Percentiles rank a stretch among this genome's conserved stretches.
Conservation (phyloP, 2,888 invertebrate species). For the Halocaridina rubra region DNA sequence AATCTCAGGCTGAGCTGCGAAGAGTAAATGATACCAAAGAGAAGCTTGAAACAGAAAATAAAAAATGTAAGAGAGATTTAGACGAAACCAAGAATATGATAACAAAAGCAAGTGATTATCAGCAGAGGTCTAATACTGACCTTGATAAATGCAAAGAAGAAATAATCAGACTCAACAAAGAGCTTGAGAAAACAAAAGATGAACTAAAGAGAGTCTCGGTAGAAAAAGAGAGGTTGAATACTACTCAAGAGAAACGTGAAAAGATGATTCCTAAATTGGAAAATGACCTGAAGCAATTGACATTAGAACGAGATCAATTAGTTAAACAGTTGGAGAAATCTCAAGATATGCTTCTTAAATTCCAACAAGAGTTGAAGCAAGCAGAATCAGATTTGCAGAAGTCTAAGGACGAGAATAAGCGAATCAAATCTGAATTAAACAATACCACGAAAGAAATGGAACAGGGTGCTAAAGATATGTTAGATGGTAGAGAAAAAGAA, state of each 20-base stretch:
- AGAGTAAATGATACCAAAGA: slow-evolving; percentile 75
- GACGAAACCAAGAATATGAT: slow-evolving; percentile 73
- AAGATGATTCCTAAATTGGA: slow-evolving; percentile 88
- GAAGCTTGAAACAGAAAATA: slow-evolving; percentile 64
- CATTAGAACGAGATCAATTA: slow-evolving; percentile 86
- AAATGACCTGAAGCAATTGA: slow-evolving; percentile 85
- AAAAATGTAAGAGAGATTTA: slow-evolving; percentile 63
- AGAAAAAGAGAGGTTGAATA: slow-evolving; percentile 74
- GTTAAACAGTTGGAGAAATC: slow-evolving; percentile 91
- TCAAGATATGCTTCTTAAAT: slow-evolving; percentile 91
- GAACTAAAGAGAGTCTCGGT: slow-evolving; percentile 43
- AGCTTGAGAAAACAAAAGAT: slow-evolving; percentile 72
- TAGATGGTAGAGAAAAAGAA: slow-evolving; percentile 79
- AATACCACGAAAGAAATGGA: slow-evolving; percentile 78
- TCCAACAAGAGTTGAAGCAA: slow-evolving; percentile 89
- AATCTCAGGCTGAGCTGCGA: slow-evolving; percentile 71
- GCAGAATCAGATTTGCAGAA: slow-evolving; percentile 76
- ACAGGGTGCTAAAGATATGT: slow-evolving; percentile 78
- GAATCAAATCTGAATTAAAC: slow-evolving; percentile 72
- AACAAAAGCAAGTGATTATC: slow-evolving; percentile 74
- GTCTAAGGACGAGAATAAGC: slow-evolving; percentile 74
- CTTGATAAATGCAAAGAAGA: slow-evolving; percentile 81
- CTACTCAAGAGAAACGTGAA: slow-evolving; percentile 83
- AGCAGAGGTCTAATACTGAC: slow-evolving; percentile 68
- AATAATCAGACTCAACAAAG: slow-evolving; percentile 72